A percentile compares a stretch with the other conserved stretches of the same genome.
Evolutionary conservation across 2,113 vertebrate genomes (phyloP).

Genomic region (Myxocyprinus asiaticus): DNA sequence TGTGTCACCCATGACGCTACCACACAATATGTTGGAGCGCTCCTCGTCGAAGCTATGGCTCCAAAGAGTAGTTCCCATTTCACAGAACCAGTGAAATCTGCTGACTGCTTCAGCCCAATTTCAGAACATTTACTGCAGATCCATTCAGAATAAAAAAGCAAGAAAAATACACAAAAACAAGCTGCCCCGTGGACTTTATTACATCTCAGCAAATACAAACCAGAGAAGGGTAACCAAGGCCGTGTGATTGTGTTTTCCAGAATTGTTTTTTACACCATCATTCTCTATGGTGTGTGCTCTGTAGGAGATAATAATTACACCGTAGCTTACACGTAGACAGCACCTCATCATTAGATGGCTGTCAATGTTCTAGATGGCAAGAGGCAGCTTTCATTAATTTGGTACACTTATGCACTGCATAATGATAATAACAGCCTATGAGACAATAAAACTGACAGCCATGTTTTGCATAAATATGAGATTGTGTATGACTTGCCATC

Average conservation of each 20-base stretch:
- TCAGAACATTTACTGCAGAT: not conserved
- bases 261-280: slow-evolving; percentile 33
- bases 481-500: slow-evolving; percentile 14
- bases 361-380: slow-evolving; percentile 32
- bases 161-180: too few relatives aligned
- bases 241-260: slow-evolving; percentile 33
- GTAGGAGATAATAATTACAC: slow-evolving; percentile 52
- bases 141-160: too few relatives aligned
- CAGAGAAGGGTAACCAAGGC: slow-evolving; percentile 3
- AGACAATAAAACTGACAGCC: slow-evolving; percentile 23
- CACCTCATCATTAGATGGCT: slow-evolving; percentile 50
- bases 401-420: slow-evolving; percentile 30
- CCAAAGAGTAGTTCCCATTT: not conserved
- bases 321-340: slow-evolving; percentile 47
- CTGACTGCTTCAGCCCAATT: not conserved
- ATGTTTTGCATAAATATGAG: slow-evolving; percentile 53
- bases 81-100: slow-evolving; percentile 19
- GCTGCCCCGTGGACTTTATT: slow-evolving; percentile 31
- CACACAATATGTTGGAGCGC: too few relatives aligned
- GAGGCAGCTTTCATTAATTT: slow-evolving; percentile 49
- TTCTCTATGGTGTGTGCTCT: slow-evolving; percentile 16
- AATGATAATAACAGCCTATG: slow-evolving; percentile 46
- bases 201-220: slow-evolving; percentile 17
- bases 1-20: too few relatives aligned
- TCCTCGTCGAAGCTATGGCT: too few relatives aligned